These are phyloP conservation scores for Morus bassanus DNA, from an alignment of 2,797 vertebrate genomes.

Conservation along the genomic window DNA sequence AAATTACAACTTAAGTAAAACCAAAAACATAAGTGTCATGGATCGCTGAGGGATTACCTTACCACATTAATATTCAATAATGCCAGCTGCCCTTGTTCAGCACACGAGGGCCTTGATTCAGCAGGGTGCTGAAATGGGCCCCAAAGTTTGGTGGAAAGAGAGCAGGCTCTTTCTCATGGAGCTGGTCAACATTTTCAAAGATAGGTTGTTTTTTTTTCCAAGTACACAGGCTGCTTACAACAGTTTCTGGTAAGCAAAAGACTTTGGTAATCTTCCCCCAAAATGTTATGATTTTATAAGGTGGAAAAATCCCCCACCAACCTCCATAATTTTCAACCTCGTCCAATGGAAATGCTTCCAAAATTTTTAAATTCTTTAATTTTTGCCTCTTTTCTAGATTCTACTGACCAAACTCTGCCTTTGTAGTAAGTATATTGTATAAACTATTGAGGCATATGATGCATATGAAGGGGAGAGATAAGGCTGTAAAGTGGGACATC, in stretches of 20 bases:
- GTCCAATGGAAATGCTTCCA: background rate
- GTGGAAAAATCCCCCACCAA: background rate
- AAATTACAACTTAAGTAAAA: conserved; percentile 66
- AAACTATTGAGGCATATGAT: background rate
- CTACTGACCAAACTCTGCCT: background rate
- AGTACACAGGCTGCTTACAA: background rate
- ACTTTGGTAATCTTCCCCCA: background rate
- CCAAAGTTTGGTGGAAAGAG: background rate
- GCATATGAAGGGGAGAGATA: background rate
- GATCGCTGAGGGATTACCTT: conserved; percentile 47
- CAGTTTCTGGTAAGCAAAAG: background rate
- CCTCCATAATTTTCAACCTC: background rate
- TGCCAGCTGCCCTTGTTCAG: conserved; percentile 21
- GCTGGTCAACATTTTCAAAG: background rate
- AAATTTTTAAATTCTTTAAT: background rate
- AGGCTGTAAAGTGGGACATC: background rate
- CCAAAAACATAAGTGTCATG: conserved; percentile 56
- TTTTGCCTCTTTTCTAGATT: background rate
- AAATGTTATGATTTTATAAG: background rate
- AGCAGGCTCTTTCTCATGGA: background rate
- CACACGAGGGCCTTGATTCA: background rate
- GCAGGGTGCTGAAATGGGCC: background rate
- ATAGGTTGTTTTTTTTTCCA: background rate
- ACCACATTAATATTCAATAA: conserved; percentile 46
- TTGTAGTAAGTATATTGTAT: background rate